Conservation (phyloP, 2,797 vertebrate species). For the Phrynocephalus guinanensis region DNA sequence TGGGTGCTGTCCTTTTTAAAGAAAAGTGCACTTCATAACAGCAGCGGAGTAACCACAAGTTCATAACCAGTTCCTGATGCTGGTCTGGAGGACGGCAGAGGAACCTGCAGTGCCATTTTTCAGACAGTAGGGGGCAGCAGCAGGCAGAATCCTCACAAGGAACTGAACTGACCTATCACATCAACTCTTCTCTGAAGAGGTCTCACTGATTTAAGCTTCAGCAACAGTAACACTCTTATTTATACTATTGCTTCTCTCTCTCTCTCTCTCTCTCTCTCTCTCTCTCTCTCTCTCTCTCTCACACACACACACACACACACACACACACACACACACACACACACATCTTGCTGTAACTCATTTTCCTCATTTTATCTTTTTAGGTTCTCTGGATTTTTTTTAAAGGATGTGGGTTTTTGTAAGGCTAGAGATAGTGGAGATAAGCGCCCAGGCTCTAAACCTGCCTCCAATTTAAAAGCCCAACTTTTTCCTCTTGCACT, state of each 20-base stretch:
- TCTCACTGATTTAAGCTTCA: neutral
- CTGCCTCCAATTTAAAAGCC: too few species aligned
- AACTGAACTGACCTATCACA: neutral
- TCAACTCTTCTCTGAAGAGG: neutral
- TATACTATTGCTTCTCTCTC: neutral
- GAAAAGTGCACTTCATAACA: constrained; percentile 72
- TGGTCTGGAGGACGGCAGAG: constrained; percentile 27
- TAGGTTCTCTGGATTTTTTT: neutral
- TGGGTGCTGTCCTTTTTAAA: constrained; percentile 77
- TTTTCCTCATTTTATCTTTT: neutral
- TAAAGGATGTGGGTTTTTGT: too few species aligned
- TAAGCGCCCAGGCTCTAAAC: too few species aligned
- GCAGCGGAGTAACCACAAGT: constrained; percentile 73
- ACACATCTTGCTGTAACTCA: neutral
- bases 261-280: too few species aligned
- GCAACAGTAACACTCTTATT: neutral
- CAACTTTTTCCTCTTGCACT: too few species aligned
- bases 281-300: too few species aligned
- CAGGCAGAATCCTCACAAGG: constrained; percentile 49
- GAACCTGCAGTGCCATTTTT: constrained; percentile 22
- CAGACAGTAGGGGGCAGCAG: constrained; percentile 83
- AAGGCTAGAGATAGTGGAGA: too few species aligned
- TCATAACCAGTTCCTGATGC: constrained; percentile 76
- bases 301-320: too few species aligned
- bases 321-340: neutral